A percentile compares a stretch with the other conserved stretches of the same genome.
phyloP scores from a whole-genome alignment of 2,888 invertebrate genomes.

The Agriotes lineatus region DNA sequence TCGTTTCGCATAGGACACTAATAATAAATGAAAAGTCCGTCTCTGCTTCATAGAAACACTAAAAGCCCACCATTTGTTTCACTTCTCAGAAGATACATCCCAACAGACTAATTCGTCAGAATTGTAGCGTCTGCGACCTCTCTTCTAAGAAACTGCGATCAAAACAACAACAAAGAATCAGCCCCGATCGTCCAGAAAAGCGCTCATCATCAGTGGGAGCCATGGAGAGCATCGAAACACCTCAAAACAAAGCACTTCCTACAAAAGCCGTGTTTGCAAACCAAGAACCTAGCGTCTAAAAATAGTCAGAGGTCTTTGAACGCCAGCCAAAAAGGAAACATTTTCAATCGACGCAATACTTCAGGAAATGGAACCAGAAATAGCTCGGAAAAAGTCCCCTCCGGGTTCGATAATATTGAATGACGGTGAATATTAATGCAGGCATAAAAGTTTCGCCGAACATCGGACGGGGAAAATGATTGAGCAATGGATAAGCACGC shows the following conservation, averaged over 20 bases:
- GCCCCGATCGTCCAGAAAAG: not conserved
- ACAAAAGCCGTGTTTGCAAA: slow-evolving; percentile 33
- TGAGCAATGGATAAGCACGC: not conserved
- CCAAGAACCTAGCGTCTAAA: slow-evolving; percentile 26
- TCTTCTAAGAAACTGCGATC: no score
- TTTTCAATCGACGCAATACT: slow-evolving; percentile 37
- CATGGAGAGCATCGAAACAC: not conserved
- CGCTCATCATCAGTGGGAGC: not conserved
- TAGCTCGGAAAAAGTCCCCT: not conserved
- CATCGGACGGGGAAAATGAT: no score
- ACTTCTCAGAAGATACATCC: no score
- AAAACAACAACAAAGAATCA: not conserved
- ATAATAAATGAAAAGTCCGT: no score
- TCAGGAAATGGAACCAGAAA: slow-evolving; percentile 17
- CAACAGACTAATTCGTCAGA: no score
- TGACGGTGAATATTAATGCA: no score
- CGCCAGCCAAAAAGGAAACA: slow-evolving; percentile 43
- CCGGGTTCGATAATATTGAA: no score
- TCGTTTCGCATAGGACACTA: no score
- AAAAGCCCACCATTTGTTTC: no score
- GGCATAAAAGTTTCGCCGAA: no score
- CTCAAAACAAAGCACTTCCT: slow-evolving; percentile 21
- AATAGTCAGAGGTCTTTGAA: slow-evolving; percentile 43
- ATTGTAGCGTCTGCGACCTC: no score
- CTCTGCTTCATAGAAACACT: no score